Conservation (phyloP, 2,113 vertebrate genomes). For the Sebastes schlegelii region DNA sequence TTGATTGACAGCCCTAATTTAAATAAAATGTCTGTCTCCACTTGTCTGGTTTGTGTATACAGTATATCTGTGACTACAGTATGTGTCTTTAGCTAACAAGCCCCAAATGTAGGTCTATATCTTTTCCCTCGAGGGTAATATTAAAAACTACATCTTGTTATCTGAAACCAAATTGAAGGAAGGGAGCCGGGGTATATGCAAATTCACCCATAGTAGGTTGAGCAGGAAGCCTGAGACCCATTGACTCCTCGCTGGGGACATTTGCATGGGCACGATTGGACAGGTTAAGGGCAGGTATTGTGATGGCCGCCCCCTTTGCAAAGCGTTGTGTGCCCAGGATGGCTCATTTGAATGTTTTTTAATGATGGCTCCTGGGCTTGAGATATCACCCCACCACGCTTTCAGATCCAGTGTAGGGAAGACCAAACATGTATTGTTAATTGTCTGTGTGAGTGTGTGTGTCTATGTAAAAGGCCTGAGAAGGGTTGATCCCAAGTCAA, state of each 20-base stretch:
- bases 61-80: not conserved
- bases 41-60: not conserved
- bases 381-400: constrained; percentile 61
- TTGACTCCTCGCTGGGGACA: constrained; percentile 67
- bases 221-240: constrained; percentile 67
- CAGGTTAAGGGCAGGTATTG: constrained; percentile 75
- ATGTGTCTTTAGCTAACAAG: not conserved
- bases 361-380: constrained; percentile 62
- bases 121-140: constrained; percentile 72
- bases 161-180: constrained; percentile 78
- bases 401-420: constrained; percentile 44
- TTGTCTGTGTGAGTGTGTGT: constrained; percentile 12
- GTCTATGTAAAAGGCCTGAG: not conserved
- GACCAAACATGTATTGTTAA: constrained; percentile 40
- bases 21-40: not conserved
- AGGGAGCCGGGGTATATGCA: constrained; percentile 77
- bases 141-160: constrained; percentile 73
- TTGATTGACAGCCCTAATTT: no score
- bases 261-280: constrained; percentile 82
- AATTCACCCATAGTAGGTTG: constrained; percentile 60
- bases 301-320: constrained; percentile 74
- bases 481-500: constrained; percentile 35
- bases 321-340: constrained; percentile 79
- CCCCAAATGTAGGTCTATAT: not conserved
- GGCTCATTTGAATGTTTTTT: constrained; percentile 81